Evolutionary conservation across 1,140 invertebrate species (phyloP).

Genomic region (Notospermus geniculatus): DNA sequence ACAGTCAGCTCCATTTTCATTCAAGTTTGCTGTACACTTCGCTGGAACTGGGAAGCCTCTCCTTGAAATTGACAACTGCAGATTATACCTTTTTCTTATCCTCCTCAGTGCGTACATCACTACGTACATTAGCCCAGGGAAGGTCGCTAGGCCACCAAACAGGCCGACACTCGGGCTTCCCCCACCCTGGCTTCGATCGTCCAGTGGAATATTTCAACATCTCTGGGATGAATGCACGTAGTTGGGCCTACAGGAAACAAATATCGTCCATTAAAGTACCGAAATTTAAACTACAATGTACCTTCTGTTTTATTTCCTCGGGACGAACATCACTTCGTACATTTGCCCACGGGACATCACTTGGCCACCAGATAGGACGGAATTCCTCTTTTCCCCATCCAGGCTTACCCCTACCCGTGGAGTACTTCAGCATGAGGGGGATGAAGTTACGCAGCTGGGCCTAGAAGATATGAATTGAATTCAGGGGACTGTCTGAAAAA

Average conservation of each 20-base stretch:
- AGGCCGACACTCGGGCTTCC: constrained; percentile 88
- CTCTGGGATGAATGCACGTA: constrained; percentile 93
- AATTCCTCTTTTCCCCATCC: constrained; percentile 93
- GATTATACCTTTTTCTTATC: constrained; percentile 88
- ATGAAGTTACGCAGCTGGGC: constrained; percentile 91
- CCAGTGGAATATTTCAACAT: constrained; percentile 98
- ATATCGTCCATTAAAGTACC: no score
- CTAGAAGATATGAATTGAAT: constrained; percentile 16
- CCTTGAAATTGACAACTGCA: neutral
- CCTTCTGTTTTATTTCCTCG: constrained; percentile 94
- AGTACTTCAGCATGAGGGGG: constrained; percentile 93
- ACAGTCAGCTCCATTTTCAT: no score
- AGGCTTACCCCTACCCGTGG: constrained; percentile 87
- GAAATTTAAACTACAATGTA: constrained; percentile 47
- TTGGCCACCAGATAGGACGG: constrained; percentile 91
- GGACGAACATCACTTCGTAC: constrained; percentile 90
- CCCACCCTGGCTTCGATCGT: constrained; percentile 95
- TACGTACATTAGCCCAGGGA: constrained; percentile 96
- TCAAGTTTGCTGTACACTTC: no score
- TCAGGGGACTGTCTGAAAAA: constrained; percentile 1
- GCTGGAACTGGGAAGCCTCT: no score
- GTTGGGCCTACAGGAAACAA: constrained; percentile 66
- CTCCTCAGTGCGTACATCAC: constrained; percentile 93
- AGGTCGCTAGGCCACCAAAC: constrained; percentile 97
- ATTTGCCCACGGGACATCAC: constrained; percentile 92